Evolutionary conservation across 1,140 invertebrate species (phyloP).

Genomic region (Brachystomella parvula): DNA sequence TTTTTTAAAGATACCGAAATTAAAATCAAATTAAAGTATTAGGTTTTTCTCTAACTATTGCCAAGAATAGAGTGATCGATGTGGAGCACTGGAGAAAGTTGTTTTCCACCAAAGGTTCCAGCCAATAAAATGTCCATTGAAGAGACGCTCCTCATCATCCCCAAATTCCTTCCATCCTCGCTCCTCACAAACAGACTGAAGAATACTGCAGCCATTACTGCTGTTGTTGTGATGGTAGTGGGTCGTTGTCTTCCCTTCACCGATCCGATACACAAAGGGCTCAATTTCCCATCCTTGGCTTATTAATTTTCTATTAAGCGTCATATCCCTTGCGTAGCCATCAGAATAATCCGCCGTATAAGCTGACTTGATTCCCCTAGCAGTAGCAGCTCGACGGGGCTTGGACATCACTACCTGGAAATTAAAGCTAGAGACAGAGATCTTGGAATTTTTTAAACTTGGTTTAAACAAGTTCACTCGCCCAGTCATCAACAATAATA

Average conservation of each 20-base stretch:
- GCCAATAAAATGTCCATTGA: constrained; percentile 11
- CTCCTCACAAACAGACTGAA: constrained; percentile 31
- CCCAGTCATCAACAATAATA: too few species aligned
- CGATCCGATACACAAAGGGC: constrained; percentile 30
- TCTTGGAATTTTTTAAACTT: too few species aligned
- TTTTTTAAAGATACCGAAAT: too few species aligned
- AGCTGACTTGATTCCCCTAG: too few species aligned
- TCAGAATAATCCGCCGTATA: too few species aligned
- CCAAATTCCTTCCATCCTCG: constrained; percentile 33
- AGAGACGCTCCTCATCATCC: not conserved
- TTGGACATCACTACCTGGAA: too few species aligned
- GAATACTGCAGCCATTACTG: constrained; percentile 16
- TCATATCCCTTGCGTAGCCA: not conserved
- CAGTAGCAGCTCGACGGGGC: too few species aligned
- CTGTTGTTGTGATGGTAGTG: constrained; percentile 7
- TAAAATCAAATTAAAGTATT: too few species aligned
- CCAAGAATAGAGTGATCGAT: constrained; percentile 22
- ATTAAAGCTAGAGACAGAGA: too few species aligned
- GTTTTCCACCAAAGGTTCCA: constrained; percentile 37
- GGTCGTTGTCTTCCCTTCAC: constrained; percentile 14
- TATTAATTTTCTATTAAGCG: not conserved
- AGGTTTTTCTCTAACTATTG: too few species aligned
- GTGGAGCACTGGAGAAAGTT: constrained; percentile 6
- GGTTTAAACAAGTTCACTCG: too few species aligned
- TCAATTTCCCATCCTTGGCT: constrained; percentile 14